Evolutionary conservation across 2,113 vertebrate genomes (phyloP), one percentile per base, ranked within the genome.

Genomic region (Rhynchopsitta pachyrhyncha): DNA sequence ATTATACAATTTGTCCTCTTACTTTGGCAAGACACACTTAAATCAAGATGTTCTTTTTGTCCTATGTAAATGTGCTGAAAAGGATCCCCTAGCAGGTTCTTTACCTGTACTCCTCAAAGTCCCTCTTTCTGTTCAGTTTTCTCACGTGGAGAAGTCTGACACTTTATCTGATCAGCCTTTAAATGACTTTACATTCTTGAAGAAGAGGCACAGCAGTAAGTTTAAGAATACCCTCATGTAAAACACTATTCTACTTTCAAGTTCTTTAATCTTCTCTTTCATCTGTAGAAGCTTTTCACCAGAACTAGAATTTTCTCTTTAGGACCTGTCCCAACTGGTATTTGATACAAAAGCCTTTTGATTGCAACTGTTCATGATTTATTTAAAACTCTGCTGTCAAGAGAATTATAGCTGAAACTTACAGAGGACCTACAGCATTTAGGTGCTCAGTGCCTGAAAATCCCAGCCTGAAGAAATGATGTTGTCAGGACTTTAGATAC

Each of bases 211-310:
- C 85, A 91, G 93, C 87, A 94, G 90, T 95, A 89, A 90, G 53
- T 90, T 96, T 88, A 96, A 95, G 92, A 92, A 90, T 93, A 89
- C 66, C 46, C 22, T 93, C 66, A 90, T 96, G 85, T 95, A 96
- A 96, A 96, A 92, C 83, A 81, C 59, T 70, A 55, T 94, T 96
- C 73, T 71, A 10, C 82, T 94, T 97, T 96, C 69, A 96, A 92
- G 95, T 90, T 82, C 86, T 92, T 96, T 96, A 95, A 96, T 97
- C 95, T 67, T 92, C 60, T 76, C 77, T 90, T 93, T 95, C 77
- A 93, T 91, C 89, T 13, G 0, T 55, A 70, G 84, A 91, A 67
- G 62, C 90, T 78, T 90, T 79, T 94, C 78, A 91, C 49, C 31
- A 91, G 86, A 85, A 80, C 77, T 93, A 73, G 75, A 53, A 28